Percentiles rank a stretch among this genome's conserved stretches.
These are phyloP conservation scores for Atherinosoma microstoma DNA, from an alignment of 2,797 vertebrate species.

Conservation along the genomic window DNA sequence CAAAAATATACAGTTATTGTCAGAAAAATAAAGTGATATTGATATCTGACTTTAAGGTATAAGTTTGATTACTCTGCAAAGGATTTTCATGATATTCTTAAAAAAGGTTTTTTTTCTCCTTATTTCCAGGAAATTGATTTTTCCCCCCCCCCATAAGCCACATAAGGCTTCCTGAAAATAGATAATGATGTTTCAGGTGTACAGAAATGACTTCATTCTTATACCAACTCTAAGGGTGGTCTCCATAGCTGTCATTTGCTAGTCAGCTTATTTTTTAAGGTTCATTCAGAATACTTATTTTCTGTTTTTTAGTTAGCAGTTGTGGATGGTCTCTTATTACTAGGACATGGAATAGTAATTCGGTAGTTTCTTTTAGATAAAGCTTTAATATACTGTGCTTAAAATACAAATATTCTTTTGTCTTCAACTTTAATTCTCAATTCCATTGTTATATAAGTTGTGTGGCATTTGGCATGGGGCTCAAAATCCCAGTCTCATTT, in stretches of 20 bases:
- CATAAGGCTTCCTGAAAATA: conserved; percentile 52
- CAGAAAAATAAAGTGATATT: not conserved
- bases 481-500: conserved; percentile 69
- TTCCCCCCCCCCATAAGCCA: conserved; percentile 42
- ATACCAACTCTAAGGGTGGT: conserved; percentile 41
- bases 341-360: not conserved
- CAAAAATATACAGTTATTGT: conserved; percentile 16
- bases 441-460: conserved; percentile 55
- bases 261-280: conserved; percentile 33
- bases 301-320: not conserved
- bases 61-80: conserved; percentile 39
- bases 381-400: conserved; percentile 5
- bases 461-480: conserved; percentile 64
- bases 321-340: not conserved
- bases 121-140: conserved; percentile 45
- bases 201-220: conserved; percentile 44
- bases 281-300: conserved; percentile 32
- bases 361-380: conserved; percentile 21
- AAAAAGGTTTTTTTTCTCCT: conserved; percentile 18
- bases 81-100: conserved; percentile 37
- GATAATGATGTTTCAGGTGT: conserved; percentile 56
- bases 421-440: conserved; percentile 18
- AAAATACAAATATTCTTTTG: conserved; percentile 24
- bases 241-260: conserved; percentile 52
- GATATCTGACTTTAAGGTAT: conserved; percentile 17